Base-by-base conservation (phyloP, 2,797 vertebrate genomes). In the Enteromius mattozi region DNA sequence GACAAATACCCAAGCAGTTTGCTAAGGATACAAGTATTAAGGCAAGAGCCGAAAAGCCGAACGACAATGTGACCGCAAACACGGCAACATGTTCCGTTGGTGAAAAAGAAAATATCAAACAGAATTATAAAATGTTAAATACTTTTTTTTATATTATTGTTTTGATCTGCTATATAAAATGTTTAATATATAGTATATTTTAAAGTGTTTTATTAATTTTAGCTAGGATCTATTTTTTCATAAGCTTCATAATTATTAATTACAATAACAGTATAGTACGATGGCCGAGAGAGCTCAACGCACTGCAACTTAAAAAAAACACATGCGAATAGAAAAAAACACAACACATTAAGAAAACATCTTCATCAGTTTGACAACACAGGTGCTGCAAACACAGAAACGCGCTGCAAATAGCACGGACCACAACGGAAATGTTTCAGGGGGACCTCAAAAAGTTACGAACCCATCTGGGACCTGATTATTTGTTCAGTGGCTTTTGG, bases 1-100 rank as follows among this genome's bases (percentile, higher is more conserved):
- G 30, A 49, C 80, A 72, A 82, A 74, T 63, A 63, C 19, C 69
- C 24, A 63, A 72, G 69, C 19, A 17, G 7, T 69, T 72, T 81
- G 19, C 80, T 63, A 82, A 82, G 80, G 69, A 49, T 42, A 82
- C 40, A 63, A 63, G 66, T 14, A 72, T 47, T 63, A 81, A 33
- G 13, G 40, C 54, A 24, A 24, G 27, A 63, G 21, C 27, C 47
- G 27, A 59, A 77, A 21, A 24, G 17, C 13, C 12, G 40, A 63
- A 81, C 0, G 10, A 10, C 3, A 81, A 33, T 59, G 66, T 30
- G 30, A 81, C 40, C 12, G 80, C 47, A 80, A 87, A 86, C 70
- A 77, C 56, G 3, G 54, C 54, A n/a, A 56, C 21, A 24, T 59
- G 10, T 27, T 17, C 49, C 30, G 24, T 47, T 49, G 17, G 14